A percentile compares a stretch with the other conserved stretches of the same genome.
phyloP scores from a whole-genome alignment of 2,888 invertebrate species.

The Parascotia fuliginaria region DNA sequence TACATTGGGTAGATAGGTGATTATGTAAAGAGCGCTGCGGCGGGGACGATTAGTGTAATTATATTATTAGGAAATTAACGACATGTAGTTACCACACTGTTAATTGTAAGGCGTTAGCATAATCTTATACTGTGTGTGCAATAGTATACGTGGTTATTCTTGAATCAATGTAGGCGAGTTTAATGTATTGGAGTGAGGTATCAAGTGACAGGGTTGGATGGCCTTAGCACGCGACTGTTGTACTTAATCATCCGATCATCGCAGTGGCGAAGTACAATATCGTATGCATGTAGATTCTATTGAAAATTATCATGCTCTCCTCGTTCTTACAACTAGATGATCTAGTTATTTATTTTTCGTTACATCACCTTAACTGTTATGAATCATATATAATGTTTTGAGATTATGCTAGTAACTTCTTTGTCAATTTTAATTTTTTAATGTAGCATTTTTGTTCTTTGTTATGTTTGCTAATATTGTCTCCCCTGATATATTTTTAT shows the following conservation, averaged over 20 bases:
- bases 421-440: slow-evolving; percentile 52
- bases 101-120: slow-evolving; percentile 68
- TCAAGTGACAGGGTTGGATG: slow-evolving; percentile 68
- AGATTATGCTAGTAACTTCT: slow-evolving; percentile 72
- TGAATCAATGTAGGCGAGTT: slow-evolving; percentile 49
- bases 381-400: slow-evolving; percentile 58
- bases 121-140: slow-evolving; percentile 77
- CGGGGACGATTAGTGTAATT: slow-evolving; percentile 57
- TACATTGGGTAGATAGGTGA: slow-evolving; percentile 61
- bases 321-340: slow-evolving; percentile 31
- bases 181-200: slow-evolving; percentile 50
- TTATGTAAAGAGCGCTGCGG: slow-evolving; percentile 49
- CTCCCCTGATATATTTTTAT: slow-evolving; percentile 68
- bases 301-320: slow-evolving; percentile 39
- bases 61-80: slow-evolving; percentile 59
- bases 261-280: slow-evolving; percentile 50
- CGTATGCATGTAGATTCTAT: slow-evolving; percentile 45
- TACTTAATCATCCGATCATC: slow-evolving; percentile 54
- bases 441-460: slow-evolving; percentile 69
- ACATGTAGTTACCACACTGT: slow-evolving; percentile 75
- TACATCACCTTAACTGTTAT: slow-evolving; percentile 57
- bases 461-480: slow-evolving; percentile 80
- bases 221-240: slow-evolving; percentile 60
- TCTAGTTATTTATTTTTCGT: slow-evolving; percentile 41
- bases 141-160: slow-evolving; percentile 70